These are phyloP conservation scores for Cydia amplana DNA, from an alignment of 1,140 invertebrate species.

Conservation along the genomic window DNA sequence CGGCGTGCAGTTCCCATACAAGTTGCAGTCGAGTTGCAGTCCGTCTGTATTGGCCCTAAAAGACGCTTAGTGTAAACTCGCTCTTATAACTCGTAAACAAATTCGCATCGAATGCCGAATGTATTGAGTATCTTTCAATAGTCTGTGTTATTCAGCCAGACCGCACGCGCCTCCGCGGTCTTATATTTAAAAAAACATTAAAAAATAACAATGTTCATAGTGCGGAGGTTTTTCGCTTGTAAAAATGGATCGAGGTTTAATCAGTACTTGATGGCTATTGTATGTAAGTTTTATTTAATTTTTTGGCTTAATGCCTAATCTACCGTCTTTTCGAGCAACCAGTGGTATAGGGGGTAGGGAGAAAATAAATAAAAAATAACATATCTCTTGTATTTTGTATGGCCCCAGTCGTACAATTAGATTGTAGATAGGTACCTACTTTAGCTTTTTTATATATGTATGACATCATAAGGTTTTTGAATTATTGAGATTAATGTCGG, in stretches of 20 bases:
- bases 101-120: background rate
- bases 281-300: background rate
- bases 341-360: too few species aligned
- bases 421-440: too few species aligned
- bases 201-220: background rate
- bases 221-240: background rate
- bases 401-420: too few species aligned
- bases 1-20: too few species aligned
- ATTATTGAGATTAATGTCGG: too few species aligned
- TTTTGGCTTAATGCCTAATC: background rate
- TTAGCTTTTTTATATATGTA: too few species aligned
- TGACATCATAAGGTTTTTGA: too few species aligned
- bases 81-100: background rate
- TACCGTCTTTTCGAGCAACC: background rate
- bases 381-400: too few species aligned
- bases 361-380: too few species aligned
- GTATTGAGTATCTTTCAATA: background rate
- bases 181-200: background rate
- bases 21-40: too few species aligned
- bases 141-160: background rate
- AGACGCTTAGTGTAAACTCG: background rate
- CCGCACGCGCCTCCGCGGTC: background rate
- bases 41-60: too few species aligned
- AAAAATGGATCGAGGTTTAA: constrained; percentile 1
- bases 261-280: constrained; percentile 3